phyloP scores from a whole-genome alignment of 2,888 invertebrate species.

The Scaptomyza parva region DNA sequence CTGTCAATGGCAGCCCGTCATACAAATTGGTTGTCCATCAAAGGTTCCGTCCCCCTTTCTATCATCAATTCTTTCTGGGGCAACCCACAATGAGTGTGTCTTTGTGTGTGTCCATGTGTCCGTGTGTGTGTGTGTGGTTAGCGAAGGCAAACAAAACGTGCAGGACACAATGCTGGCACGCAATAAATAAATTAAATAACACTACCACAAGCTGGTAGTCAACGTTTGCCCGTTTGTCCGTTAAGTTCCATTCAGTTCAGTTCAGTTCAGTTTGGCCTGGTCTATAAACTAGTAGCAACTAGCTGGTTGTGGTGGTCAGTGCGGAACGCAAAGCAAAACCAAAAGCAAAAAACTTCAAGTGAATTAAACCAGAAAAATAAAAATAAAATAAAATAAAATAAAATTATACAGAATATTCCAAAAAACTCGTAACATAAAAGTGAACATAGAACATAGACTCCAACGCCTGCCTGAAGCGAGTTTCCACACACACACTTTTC shows the following conservation, averaged over 20 bases:
- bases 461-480: background rate
- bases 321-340: conserved; percentile 27
- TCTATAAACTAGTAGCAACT: conserved; percentile 57
- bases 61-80: background rate
- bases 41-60: background rate
- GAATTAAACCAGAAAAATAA: conserved; percentile 26
- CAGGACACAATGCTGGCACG: conserved; percentile 21
- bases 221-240: too few species aligned
- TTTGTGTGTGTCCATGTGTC: background rate
- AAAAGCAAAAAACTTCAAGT: too few species aligned
- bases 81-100: background rate
- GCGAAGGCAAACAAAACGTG: conserved; percentile 39
- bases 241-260: too few species aligned
- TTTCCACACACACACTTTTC: conserved; percentile 2
- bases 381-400: conserved; percentile 3
- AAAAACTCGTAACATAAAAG: conserved; percentile 16
- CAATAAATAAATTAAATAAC: conserved; percentile 71
- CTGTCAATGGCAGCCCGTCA: conserved; percentile 66
- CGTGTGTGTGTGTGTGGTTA: conserved; percentile 43
- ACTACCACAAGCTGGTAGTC: conserved; percentile 32
- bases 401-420: conserved; percentile 6
- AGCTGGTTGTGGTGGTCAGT: conserved; percentile 49
- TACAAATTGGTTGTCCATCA: conserved; percentile 61
- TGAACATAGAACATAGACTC: background rate
- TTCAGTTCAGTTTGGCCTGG: conserved; percentile 54